Evolutionary conservation across 2,888 invertebrate genomes (phyloP).

Genomic region (Ophion ventricosus): DNA sequence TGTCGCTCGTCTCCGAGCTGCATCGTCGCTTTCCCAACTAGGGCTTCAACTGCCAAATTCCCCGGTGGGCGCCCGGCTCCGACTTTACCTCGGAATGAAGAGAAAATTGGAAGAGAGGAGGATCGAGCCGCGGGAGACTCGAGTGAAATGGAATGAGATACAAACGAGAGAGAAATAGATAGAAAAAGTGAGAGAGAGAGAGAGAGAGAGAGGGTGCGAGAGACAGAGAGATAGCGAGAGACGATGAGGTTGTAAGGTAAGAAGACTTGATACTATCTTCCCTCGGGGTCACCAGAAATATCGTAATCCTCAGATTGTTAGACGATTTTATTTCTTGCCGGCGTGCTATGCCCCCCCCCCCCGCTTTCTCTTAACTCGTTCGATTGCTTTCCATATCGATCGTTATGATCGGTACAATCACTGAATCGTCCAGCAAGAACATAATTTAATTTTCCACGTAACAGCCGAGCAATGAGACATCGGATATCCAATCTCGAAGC

Average conservation of each 20-base stretch:
- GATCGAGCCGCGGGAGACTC: constrained; percentile 54
- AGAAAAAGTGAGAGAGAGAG: constrained; percentile 17
- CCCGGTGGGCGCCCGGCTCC: constrained; percentile 72
- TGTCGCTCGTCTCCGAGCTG: constrained; percentile 25
- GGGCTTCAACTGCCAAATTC: constrained; percentile 64
- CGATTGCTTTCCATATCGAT: constrained; percentile 44
- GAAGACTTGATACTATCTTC: constrained; percentile 61
- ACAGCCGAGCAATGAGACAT: constrained; percentile 2
- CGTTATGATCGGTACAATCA: constrained; percentile 30
- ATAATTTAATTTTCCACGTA: constrained; percentile 10
- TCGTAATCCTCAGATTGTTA: constrained; percentile 78
- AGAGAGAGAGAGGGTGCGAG: constrained; percentile 26
- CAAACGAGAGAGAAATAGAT: constrained; percentile 40
- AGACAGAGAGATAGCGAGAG: neutral
- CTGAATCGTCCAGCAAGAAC: neutral
- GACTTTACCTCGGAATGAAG: constrained; percentile 83
- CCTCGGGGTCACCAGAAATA: constrained; percentile 60
- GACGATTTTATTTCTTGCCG: constrained; percentile 74
- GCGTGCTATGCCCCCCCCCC: constrained; percentile 38
- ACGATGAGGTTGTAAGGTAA: constrained; percentile 43
- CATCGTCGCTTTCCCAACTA: constrained; percentile 35
- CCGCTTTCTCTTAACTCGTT: constrained; percentile 13
- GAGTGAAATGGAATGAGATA: constrained; percentile 60
- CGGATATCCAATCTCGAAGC: neutral
- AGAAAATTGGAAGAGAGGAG: constrained; percentile 84